A percentile compares a stretch with the other conserved stretches of the same genome.
phyloP scores from a whole-genome alignment of 92 coral and sea anemone genomes.

The Epizoanthus ramosus region DNA sequence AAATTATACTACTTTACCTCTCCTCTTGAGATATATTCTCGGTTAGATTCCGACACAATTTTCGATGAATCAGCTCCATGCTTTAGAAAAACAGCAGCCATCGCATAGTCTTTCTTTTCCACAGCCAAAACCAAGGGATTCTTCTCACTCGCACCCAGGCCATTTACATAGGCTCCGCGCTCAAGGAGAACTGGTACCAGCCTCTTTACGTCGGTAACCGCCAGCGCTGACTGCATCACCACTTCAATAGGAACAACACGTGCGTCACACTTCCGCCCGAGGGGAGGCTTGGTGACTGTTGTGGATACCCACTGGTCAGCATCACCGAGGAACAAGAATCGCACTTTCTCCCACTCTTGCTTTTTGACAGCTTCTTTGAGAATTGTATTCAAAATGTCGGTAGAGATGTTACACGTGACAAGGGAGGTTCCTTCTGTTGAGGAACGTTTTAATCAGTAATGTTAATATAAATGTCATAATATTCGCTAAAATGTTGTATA shows the following conservation, averaged over 20 bases:
- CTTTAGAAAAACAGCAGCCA: slow-evolving; percentile 62
- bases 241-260: slow-evolving; percentile 65
- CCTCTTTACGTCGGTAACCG: slow-evolving; percentile 35
- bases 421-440: slow-evolving; percentile 50
- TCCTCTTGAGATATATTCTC: slow-evolving; percentile 26
- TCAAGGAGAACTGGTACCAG: slow-evolving; percentile 50
- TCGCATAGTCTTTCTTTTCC: slow-evolving; percentile 46
- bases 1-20: slow-evolving; percentile 12
- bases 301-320: neutral
- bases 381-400: slow-evolving; percentile 41
- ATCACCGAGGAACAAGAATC: slow-evolving; percentile 58
- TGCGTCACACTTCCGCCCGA: slow-evolving; percentile 33
- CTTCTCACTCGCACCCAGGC: slow-evolving; percentile 44
- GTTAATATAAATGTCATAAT: no score
- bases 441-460: no score
- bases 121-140: slow-evolving; percentile 60
- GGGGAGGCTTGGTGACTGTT: neutral
- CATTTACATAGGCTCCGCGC: slow-evolving; percentile 55
- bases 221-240: slow-evolving; percentile 44
- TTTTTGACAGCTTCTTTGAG: slow-evolving; percentile 56
- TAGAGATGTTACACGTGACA: slow-evolving; percentile 49
- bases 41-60: slow-evolving; percentile 41
- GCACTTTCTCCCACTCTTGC: slow-evolving; percentile 43
- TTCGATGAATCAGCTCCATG: slow-evolving; percentile 62
- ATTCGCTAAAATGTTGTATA: no score